Percentiles rank a stretch among this genome's conserved stretches.
Evolutionary conservation across 2,113 vertebrate genomes (phyloP).

Genomic region (Talpa occidentalis): DNA sequence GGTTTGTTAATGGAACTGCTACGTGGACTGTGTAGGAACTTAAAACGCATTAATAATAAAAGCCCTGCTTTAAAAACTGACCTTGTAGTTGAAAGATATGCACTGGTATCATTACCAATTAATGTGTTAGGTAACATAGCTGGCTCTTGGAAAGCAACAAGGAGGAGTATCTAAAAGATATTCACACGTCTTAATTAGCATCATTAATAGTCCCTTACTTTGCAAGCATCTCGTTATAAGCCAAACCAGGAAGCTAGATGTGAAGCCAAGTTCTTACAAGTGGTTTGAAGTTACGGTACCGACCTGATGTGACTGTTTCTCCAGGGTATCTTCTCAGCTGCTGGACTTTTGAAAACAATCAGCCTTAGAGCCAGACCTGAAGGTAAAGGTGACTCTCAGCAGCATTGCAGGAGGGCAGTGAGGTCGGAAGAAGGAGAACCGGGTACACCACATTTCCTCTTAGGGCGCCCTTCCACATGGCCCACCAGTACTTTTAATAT

Average conservation of each 20-base stretch:
- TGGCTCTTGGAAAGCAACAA: slow-evolving; percentile 76
- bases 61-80: slow-evolving; percentile 75
- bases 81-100: slow-evolving; percentile 76
- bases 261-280: slow-evolving; percentile 70
- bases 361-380: neutral
- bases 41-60: slow-evolving; percentile 75
- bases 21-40: slow-evolving; percentile 35
- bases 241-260: slow-evolving; percentile 57
- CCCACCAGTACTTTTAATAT: neutral
- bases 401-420: neutral
- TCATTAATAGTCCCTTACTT: slow-evolving; percentile 70
- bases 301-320: slow-evolving; percentile 68
- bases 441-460: neutral
- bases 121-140: slow-evolving; percentile 78
- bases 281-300: slow-evolving; percentile 66
- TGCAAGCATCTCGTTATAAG: slow-evolving; percentile 64
- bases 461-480: neutral
- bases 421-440: neutral
- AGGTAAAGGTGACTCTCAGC: neutral
- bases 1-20: slow-evolving; percentile 69
- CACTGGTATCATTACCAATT: slow-evolving; percentile 79
- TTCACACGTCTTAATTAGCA: slow-evolving; percentile 80
- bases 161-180: slow-evolving; percentile 75
- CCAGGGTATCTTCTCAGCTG: slow-evolving; percentile 15
- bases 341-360: slow-evolving; percentile 3